phyloP scores from a whole-genome alignment of 1,140 invertebrate genomes.

The Pteromalus puparum region DNA sequence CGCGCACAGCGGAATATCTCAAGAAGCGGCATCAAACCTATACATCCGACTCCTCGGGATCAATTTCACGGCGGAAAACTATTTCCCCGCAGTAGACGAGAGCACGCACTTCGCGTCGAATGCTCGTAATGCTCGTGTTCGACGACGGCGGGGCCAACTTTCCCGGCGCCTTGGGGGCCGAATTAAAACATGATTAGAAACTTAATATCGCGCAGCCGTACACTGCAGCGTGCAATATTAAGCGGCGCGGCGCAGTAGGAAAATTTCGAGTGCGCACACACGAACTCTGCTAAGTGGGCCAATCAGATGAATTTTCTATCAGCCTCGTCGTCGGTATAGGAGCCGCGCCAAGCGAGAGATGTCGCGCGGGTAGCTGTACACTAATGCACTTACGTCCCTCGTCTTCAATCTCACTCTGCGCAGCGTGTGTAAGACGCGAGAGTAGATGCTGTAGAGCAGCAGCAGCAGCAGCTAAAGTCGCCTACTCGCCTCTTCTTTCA shows the following conservation, averaged over 20 bases:
- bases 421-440: neutral
- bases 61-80: too few relatives aligned
- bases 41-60: too few relatives aligned
- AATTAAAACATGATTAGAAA: neutral
- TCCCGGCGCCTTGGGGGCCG: neutral
- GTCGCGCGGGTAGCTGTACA: neutral
- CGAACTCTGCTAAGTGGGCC: too few relatives aligned
- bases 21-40: too few relatives aligned
- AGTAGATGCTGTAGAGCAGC: too few relatives aligned
- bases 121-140: too few relatives aligned
- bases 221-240: neutral
- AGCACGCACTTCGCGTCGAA: too few relatives aligned
- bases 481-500: constrained; percentile 5
- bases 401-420: neutral
- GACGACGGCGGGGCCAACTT: neutral
- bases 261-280: too few relatives aligned
- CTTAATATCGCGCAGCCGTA: neutral
- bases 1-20: too few relatives aligned
- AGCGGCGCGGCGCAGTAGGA: neutral
- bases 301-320: neutral
- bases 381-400: neutral
- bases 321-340: neutral
- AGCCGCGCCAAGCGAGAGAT: too few relatives aligned
- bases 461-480: neutral
- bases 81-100: too few relatives aligned